Base-by-base conservation (phyloP, 2,797 vertebrate species). In the Lepus oiostolus region DNA sequence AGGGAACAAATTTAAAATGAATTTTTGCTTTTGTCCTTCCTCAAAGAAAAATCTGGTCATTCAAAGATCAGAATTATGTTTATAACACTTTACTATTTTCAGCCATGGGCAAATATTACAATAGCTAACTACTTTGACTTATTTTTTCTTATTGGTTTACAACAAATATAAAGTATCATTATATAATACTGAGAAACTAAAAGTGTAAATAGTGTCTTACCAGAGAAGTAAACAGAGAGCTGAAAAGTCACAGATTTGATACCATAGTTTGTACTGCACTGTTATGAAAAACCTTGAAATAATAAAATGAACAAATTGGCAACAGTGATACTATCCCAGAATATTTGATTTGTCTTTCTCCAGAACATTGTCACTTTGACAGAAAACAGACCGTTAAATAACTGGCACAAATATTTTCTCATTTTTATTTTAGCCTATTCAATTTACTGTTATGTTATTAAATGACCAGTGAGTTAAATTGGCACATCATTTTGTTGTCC, bases 371-470 rank as follows among this genome's bases (percentile, higher is more conserved):
- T 7, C 65, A 58, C 38, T 84, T 89, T 79, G 74, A 93, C 42
- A 62, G 72, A 96, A 93, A 67, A 82, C 24, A 47, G 68, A 72
- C n/a, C 9, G 21, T 76, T 85, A 71, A 67, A 28, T 76, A 88
- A 90, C 67, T 16, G 1, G 16, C 21, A 2, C 17, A 70, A 70
- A n/a, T 76, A 12, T 42, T 93, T 76, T 82, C 77, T 63, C 76
- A 70, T 77, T 88, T 95, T 93, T 83, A 88, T 89, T 60, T 81
- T 77, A 88, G 70, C 7, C 38, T 38, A 83, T 32, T 83, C 80
- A 88, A 88, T 63, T 75, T 93, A 88, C 13, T 79, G 86, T 80
- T 95, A 80, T 93, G 91, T 96, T 79, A 38, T 47, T 35, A 92
- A 93, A 93, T 95, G 92, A 84, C 35, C 88, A 93, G 52, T 28